Conservation (phyloP, 2,113 vertebrate species). For the Chloropsis cyanopogon region DNA sequence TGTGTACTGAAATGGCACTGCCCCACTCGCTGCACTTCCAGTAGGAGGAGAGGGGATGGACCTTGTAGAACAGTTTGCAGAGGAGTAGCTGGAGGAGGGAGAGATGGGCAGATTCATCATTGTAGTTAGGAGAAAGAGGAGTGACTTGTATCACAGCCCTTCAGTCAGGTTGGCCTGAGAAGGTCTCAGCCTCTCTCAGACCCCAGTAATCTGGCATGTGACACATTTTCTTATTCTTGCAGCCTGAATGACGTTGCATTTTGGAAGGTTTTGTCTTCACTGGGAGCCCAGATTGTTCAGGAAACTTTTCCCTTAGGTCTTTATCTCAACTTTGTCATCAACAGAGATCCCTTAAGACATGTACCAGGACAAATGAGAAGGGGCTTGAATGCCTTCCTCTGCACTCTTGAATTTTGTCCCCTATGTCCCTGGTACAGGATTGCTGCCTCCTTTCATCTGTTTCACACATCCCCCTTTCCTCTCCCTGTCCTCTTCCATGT, state of each 20-base stretch:
- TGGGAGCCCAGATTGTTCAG: not conserved
- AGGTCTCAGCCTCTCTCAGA: not conserved
- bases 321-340: not conserved
- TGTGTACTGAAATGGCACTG: not conserved
- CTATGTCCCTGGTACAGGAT: not conserved
- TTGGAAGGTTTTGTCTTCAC: not conserved
- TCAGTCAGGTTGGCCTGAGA: not conserved
- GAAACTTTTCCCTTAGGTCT: conserved; percentile 20
- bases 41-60: not conserved
- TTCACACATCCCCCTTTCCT: not conserved
- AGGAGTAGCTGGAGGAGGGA: not conserved
- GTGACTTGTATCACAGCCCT: not conserved
- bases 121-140: not conserved
- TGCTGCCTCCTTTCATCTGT: not conserved
- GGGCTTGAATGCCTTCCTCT: not conserved
- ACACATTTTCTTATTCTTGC: not conserved
- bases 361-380: not conserved
- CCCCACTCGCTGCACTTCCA: not conserved
- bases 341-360: not conserved
- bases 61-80: not conserved
- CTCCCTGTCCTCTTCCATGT: not conserved
- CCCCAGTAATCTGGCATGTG: not conserved
- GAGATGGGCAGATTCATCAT: not conserved
- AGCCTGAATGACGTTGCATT: not conserved
- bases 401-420: not conserved